phyloP scores from a whole-genome alignment of 2,113 vertebrate species.

The Cebidichthys violaceus region DNA sequence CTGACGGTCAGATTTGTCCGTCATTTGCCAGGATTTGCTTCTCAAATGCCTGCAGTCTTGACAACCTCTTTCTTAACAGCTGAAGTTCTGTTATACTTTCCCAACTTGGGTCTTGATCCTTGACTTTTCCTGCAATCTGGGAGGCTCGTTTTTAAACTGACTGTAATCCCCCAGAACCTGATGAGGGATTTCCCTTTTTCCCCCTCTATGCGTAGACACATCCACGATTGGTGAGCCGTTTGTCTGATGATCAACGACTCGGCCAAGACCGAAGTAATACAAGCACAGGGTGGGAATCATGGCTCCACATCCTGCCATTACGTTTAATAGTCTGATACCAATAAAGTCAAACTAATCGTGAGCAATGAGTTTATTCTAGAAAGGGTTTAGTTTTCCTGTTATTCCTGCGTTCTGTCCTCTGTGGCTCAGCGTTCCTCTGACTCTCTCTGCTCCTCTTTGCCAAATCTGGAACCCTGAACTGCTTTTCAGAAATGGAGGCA shows the following conservation, averaged over 20 bases:
- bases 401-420: slow-evolving; percentile 19
- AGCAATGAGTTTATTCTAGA: slow-evolving; percentile 15
- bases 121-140: slow-evolving; percentile 26
- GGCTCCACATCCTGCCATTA: slow-evolving; percentile 54
- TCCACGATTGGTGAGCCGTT: slow-evolving; percentile 15
- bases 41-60: neutral
- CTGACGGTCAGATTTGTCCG: slow-evolving; percentile 21
- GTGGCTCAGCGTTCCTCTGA: slow-evolving; percentile 22
- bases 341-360: slow-evolving; percentile 8
- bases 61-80: slow-evolving; percentile 12
- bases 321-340: slow-evolving; percentile 53
- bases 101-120: slow-evolving; percentile 37
- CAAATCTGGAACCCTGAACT: slow-evolving; percentile 54
- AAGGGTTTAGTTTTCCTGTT: slow-evolving; percentile 12
- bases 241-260: slow-evolving; percentile 18
- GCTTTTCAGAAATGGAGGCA: slow-evolving; percentile 39
- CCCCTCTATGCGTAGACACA: neutral
- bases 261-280: slow-evolving; percentile 43
- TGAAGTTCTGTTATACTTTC: neutral
- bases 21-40: slow-evolving; percentile 26
- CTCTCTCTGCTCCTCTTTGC: slow-evolving; percentile 43
- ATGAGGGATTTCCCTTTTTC: slow-evolving; percentile 30
- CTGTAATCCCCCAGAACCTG: slow-evolving; percentile 31
- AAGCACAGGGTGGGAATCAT: slow-evolving; percentile 25
- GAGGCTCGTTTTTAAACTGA: slow-evolving; percentile 5